These are phyloP conservation scores for Goniozus legneri DNA, from an alignment of 1,140 invertebrate species.

Conservation along the genomic window DNA sequence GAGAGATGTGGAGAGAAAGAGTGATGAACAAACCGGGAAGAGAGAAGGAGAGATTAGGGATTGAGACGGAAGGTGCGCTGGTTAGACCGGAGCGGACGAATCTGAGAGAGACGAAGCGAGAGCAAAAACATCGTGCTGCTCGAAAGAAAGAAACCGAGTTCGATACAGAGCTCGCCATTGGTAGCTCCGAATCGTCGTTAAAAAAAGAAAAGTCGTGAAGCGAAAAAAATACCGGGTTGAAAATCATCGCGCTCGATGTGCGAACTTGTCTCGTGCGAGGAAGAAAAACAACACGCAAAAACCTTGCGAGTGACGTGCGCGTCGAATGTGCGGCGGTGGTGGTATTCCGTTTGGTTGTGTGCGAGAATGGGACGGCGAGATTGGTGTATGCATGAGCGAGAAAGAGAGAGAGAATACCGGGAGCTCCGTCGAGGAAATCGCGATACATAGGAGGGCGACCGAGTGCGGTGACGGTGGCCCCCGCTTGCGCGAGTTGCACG, in stretches of 20 bases:
- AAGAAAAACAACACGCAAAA: not conserved
- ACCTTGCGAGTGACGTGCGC: conserved; percentile 34
- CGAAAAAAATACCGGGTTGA: too few relatives aligned
- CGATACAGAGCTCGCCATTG: too few relatives aligned
- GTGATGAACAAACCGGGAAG: conserved; percentile 3
- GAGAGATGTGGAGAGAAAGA: conserved; percentile 2
- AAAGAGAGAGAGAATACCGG: conserved; percentile 1
- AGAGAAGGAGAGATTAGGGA: not conserved
- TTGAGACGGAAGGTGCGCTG: not conserved
- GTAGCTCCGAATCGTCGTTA: too few relatives aligned
- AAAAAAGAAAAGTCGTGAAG: too few relatives aligned
- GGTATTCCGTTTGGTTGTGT: not conserved
- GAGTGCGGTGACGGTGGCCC: conserved; percentile 18
- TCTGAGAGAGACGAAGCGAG: conserved; percentile 3
- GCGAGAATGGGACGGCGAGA: not conserved
- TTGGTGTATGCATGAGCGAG: not conserved
- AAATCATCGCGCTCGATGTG: too few relatives aligned
- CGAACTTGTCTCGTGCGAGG: not conserved
- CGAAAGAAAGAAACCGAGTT: conserved; percentile 3
- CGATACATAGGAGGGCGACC: conserved; percentile 17
- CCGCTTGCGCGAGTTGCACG: conserved; percentile 26
- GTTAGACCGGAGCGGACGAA: not conserved
- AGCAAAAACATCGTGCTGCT: conserved; percentile 12
- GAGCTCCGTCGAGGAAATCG: not conserved
- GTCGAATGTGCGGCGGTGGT: not conserved